Evolutionary conservation across 30 jellyfish, hydroid and myxozoan genomes (phyloP).

Genomic region (Hydra vulgaris): DNA sequence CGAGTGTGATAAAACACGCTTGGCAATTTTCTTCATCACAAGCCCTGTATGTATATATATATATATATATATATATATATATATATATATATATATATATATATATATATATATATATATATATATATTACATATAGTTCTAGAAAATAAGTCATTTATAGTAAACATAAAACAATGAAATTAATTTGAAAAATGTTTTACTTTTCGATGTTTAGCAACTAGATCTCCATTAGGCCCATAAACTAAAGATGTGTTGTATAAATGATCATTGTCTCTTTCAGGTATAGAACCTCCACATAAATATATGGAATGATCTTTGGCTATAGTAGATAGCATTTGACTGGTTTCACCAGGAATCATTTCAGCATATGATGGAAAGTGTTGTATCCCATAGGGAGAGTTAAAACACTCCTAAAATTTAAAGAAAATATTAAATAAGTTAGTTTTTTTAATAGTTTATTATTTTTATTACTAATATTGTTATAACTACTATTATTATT

Average conservation of each 20-base stretch:
- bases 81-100: too few species aligned
- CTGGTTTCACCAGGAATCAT: constrained; percentile 79
- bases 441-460: too few species aligned
- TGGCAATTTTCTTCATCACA: too few species aligned
- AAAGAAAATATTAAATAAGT: background rate
- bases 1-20: too few species aligned
- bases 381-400: constrained; percentile 77
- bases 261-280: constrained; percentile 51
- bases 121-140: too few species aligned
- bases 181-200: background rate
- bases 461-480: too few species aligned
- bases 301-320: constrained; percentile 45
- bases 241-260: constrained; percentile 59
- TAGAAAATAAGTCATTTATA: too few species aligned
- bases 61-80: too few species aligned
- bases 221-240: constrained; percentile 70
- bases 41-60: too few species aligned
- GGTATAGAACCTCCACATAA: constrained; percentile 91
- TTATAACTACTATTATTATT: too few species aligned
- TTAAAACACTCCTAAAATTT: constrained; percentile 65
- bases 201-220: constrained; percentile 73
- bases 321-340: constrained; percentile 34
- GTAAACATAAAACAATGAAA: too few species aligned
- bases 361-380: constrained; percentile 72
- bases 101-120: too few species aligned